Percentiles rank a stretch among this genome's conserved stretches.
Conservation (phyloP, 2,888 invertebrate genomes). For the Ophion slaviceki region DNA sequence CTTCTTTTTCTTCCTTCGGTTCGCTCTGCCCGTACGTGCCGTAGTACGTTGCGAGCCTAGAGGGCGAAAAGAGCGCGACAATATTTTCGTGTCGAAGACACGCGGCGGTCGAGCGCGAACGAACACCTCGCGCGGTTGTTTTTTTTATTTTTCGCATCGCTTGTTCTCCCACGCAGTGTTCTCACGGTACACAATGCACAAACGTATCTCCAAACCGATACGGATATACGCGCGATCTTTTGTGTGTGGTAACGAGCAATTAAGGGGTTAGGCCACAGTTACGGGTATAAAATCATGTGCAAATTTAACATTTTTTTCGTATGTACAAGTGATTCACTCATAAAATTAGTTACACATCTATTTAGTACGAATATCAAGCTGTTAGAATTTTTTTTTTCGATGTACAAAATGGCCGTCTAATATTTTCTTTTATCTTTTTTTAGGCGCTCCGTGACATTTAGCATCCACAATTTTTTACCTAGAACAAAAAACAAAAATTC, state of each 20-base stretch:
- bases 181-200: not conserved
- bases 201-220: not conserved
- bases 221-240: not conserved
- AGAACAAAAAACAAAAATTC: no score
- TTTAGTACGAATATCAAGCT: no score
- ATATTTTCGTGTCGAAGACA: not conserved
- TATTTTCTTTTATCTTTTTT: no score
- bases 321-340: no score
- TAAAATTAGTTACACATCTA: no score
- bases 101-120: constrained; percentile 13
- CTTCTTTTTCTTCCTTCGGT: not conserved
- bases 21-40: constrained; percentile 10
- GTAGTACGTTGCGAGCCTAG: not conserved
- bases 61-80: constrained; percentile 15
- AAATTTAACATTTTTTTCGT: no score
- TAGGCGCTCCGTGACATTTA: no score
- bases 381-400: no score
- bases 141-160: not conserved
- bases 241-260: not conserved
- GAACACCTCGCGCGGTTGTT: not conserved
- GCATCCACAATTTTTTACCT: no score
- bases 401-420: no score
- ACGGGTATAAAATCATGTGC: no score
- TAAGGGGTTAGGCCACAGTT: no score
- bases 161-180: not conserved